Base-by-base conservation (phyloP, 1,140 invertebrate genomes). In the Lineus longissimus region DNA sequence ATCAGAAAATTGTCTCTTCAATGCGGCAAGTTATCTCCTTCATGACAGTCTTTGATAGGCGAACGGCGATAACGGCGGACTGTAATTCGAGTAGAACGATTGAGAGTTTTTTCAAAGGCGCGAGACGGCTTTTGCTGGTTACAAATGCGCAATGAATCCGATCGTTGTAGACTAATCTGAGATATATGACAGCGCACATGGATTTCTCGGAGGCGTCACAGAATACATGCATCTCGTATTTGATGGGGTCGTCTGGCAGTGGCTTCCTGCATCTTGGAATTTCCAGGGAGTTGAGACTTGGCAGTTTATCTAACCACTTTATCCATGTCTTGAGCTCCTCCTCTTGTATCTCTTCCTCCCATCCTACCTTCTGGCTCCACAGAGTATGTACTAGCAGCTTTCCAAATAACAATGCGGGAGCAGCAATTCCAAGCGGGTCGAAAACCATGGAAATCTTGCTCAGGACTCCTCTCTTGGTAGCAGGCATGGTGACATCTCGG, bases 161-260 rank as follows among this genome's bases (percentile, higher is more conserved):
- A 36, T 47, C 40, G 1, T 23, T 36, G 27, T 45, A 61, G 0
- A 57, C 30, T 1, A 64, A 56, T 17, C 70, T 36, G 0, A 75
- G 11, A 47, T 70, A 73, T 19, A 65, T 63, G 17, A 68, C 69
- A 47, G 67, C 59, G 47, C 67, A 67, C 64, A 73, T 69, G 1
- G 61, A 65, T n/a, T 1, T 22, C 0, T 13, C 55, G 55, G 64
- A 68, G 13, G 67, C 73, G 62, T 73, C 68, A 23, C 68, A 69
- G 43, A 75, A 73, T 29, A 69, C 57, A 59, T 73, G 68, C 2
- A 69, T 22, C 31, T 70, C 59, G 19, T 45, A 25, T 0, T 1
- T 0, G 31, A 25, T 25, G 0, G 59, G 1, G 0, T 36, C 33
- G 4, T 64, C 70, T 65, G 70, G 71, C 6, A 45, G 40, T 17